These are phyloP conservation scores for Malurus splendens DNA, from an alignment of 2,797 vertebrate genomes.

Conservation along the genomic window DNA sequence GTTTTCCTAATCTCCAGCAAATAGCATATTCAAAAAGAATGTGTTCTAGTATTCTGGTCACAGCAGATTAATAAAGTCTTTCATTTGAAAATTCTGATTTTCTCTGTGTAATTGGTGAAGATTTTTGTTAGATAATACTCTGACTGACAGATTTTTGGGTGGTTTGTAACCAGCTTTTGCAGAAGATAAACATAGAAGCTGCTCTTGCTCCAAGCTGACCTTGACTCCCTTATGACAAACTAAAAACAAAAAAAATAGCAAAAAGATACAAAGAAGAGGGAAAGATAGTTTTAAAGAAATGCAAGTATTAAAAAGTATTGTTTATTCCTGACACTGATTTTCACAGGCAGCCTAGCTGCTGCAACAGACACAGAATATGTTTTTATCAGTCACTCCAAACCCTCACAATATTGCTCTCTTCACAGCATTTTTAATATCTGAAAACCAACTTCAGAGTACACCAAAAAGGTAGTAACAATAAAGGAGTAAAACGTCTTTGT, in stretches of 20 bases:
- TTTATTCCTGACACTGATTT: not conserved
- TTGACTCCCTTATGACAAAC: not conserved
- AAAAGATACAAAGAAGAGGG: not conserved
- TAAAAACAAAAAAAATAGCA: not conserved
- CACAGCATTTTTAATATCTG: not conserved
- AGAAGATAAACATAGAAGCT: not conserved
- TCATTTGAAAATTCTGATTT: not conserved
- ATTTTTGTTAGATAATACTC: not conserved
- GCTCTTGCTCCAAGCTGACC: not conserved
- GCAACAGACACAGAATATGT: not conserved
- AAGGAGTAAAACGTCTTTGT: not conserved
- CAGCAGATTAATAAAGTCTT: not conserved
- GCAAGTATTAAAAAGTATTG: not conserved
- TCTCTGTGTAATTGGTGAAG: not conserved
- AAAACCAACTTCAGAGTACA: not conserved
- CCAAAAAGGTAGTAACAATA: not conserved
- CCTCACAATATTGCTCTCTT: not conserved
- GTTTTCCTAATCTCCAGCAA: not conserved
- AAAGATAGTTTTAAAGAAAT: not conserved
- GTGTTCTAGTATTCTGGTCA: not conserved
- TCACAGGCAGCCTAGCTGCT: not conserved
- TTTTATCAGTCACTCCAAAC: not conserved
- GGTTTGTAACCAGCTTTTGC: not conserved
- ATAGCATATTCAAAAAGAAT: not conserved
- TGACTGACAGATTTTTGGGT: not conserved